These are phyloP conservation scores for Eilema caniola DNA, from an alignment of 2,888 invertebrate species.

Conservation along the genomic window DNA sequence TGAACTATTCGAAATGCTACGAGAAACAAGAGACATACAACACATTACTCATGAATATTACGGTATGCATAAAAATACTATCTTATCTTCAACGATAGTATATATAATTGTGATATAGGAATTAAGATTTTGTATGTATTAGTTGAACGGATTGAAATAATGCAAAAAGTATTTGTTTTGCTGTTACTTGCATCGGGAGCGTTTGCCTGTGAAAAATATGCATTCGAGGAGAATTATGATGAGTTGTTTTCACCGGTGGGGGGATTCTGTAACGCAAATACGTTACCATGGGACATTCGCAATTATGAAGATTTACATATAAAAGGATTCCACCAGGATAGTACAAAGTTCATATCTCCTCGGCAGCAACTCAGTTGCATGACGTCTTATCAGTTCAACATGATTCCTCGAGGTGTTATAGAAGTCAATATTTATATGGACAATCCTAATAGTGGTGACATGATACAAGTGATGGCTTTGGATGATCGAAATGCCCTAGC, in stretches of 20 bases:
- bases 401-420: conserved; percentile 9
- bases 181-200: neutral
- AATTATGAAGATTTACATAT: neutral
- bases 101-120: conserved; percentile 1
- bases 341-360: conserved; percentile 5
- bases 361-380: neutral
- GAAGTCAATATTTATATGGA: conserved; percentile 10
- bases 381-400: neutral
- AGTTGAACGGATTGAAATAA: neutral
- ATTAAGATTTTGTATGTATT: neutral
- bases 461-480: neutral
- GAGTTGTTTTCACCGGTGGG: neutral
- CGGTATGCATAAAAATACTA: conserved; percentile 9
- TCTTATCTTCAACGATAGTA: conserved; percentile 1
- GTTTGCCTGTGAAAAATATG: conserved; percentile 6
- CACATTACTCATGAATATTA: neutral
- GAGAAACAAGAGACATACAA: neutral
- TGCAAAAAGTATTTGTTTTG: conserved; percentile 1
- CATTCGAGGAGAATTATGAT: conserved; percentile 9
- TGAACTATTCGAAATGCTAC: neutral
- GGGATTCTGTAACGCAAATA: neutral
- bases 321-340: neutral
- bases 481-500: neutral
- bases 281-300: neutral
- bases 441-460: neutral